Conservation (phyloP, 2,113 vertebrate genomes). For the Sorex araneus region DNA sequence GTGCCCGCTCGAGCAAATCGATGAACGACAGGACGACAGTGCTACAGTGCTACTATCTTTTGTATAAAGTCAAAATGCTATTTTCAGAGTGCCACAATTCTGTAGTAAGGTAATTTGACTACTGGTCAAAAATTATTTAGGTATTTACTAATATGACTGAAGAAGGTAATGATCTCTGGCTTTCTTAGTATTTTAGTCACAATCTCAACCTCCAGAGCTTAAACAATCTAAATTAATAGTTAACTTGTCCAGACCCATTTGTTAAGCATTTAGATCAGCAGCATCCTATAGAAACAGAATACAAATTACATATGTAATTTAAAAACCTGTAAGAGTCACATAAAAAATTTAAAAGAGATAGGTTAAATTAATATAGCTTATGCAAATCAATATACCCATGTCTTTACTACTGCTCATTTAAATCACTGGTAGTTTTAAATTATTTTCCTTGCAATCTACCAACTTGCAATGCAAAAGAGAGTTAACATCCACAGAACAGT, state of each 20-base stretch:
- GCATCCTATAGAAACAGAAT: background rate
- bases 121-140: slow-evolving; percentile 47
- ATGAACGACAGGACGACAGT: no score
- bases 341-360: slow-evolving; percentile 44
- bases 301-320: background rate
- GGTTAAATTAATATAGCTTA: slow-evolving; percentile 37
- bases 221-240: slow-evolving; percentile 50
- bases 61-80: slow-evolving; percentile 19
- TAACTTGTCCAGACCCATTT: background rate
- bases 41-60: no score
- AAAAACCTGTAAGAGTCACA: slow-evolving; percentile 24
- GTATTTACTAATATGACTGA: slow-evolving; percentile 53
- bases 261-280: slow-evolving; percentile 50
- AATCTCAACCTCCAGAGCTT: slow-evolving; percentile 1
- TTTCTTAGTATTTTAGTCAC: background rate
- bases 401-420: slow-evolving; percentile 51
- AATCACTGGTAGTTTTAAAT: slow-evolving; percentile 54
- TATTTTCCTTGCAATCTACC: slow-evolving; percentile 33
- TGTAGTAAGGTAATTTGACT: slow-evolving; percentile 46
- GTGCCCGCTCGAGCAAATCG: no score
- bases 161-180: slow-evolving; percentile 34
- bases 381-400: slow-evolving; percentile 11
- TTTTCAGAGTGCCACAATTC: slow-evolving; percentile 32
- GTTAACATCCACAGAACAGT: background rate
- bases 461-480: slow-evolving; percentile 19